phyloP scores from a whole-genome alignment of 2,797 vertebrate genomes.

The Callimico goeldii region DNA sequence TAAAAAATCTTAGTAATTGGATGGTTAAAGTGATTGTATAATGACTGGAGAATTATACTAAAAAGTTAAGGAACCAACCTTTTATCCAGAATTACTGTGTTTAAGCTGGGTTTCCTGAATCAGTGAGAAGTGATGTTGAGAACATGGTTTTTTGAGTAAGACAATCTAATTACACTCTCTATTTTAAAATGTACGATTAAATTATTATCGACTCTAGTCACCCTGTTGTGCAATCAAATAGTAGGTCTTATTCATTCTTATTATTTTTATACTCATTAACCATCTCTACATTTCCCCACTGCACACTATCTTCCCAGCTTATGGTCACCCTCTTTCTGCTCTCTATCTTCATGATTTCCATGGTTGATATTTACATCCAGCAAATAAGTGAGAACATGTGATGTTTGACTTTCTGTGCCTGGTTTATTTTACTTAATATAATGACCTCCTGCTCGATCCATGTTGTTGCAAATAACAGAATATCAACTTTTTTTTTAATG shows the following conservation, averaged over 20 bases:
- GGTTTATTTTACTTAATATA: background rate
- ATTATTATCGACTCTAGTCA: too few species aligned
- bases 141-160: background rate
- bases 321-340: background rate
- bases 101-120: background rate
- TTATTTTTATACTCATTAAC: too few species aligned
- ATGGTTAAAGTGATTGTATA: background rate
- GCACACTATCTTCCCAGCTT: background rate
- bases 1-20: constrained; percentile 5
- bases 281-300: too few species aligned
- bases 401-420: background rate
- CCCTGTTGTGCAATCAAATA: too few species aligned
- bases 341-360: background rate
- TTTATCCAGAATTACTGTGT: background rate
- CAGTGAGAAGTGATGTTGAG: background rate
- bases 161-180: too few species aligned
- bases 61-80: background rate
- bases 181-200: too few species aligned
- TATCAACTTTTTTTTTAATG: background rate
- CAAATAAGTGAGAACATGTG: background rate
- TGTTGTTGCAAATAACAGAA: background rate
- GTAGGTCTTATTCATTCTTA: too few species aligned
- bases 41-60: background rate
- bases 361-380: background rate
- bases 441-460: background rate